Evolutionary conservation across 35 echinoderm and acorn worm species (phyloP).

Genomic region (Ophioderma brevispina): DNA sequence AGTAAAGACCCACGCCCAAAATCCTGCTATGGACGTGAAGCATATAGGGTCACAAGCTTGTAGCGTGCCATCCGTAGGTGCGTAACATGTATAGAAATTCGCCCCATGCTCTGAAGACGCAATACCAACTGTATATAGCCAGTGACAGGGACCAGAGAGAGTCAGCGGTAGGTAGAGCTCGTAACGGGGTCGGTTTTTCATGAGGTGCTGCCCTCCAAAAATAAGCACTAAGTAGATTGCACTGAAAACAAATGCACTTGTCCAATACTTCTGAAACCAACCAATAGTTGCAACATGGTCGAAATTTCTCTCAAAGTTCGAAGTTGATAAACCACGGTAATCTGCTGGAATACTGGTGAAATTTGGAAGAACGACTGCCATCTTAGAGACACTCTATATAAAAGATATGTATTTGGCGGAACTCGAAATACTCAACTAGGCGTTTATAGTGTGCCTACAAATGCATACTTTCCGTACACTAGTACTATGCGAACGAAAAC

Average conservation of each 20-base stretch:
- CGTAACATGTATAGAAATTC: slow-evolving; percentile 72
- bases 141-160: slow-evolving; percentile 63
- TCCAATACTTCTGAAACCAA: slow-evolving; percentile 92
- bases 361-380: not conserved
- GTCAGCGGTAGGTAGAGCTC: slow-evolving; percentile 62
- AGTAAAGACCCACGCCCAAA: slow-evolving; percentile 87
- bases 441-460: no score
- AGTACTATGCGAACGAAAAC: no score
- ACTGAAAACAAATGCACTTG: slow-evolving; percentile 46
- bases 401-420: no score
- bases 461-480: no score
- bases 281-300: slow-evolving; percentile 59
- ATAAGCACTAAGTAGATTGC: slow-evolving; percentile 73
- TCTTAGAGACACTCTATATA: no score
- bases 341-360: not conserved
- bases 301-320: slow-evolving; percentile 75
- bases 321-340: not conserved
- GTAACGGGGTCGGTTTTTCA: slow-evolving; percentile 71
- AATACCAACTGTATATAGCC: slow-evolving; percentile 76
- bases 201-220: slow-evolving; percentile 64
- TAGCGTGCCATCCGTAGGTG: slow-evolving; percentile 74
- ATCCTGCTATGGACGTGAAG: slow-evolving; percentile 72
- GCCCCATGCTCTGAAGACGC: slow-evolving; percentile 49
- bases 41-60: slow-evolving; percentile 87
- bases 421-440: no score